phyloP scores from a whole-genome alignment of 2,113 vertebrate species.

The Eidolon helvum region DNA sequence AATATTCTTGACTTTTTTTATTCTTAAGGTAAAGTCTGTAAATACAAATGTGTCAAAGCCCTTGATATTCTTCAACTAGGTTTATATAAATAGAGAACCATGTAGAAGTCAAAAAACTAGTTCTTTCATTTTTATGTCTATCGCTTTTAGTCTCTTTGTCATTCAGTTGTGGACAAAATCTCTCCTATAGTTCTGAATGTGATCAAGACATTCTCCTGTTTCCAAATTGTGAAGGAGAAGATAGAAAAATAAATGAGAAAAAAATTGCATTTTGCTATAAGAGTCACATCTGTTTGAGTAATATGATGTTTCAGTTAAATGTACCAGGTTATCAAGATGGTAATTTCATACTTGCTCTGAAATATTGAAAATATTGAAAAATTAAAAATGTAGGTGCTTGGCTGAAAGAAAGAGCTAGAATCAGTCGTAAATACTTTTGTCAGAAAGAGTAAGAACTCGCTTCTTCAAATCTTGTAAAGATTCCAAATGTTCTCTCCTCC shows the following conservation, averaged over 20 bases:
- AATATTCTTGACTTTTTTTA: neutral
- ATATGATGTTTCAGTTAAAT: slow-evolving; percentile 17
- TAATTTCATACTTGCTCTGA: slow-evolving; percentile 52
- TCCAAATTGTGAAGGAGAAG: neutral
- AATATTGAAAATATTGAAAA: slow-evolving; percentile 69
- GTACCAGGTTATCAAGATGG: slow-evolving; percentile 13
- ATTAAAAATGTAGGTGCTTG: slow-evolving; percentile 72
- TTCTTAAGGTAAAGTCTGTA: neutral
- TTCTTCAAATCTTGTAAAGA: slow-evolving; percentile 66
- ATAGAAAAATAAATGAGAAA: neutral
- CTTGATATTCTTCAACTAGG: neutral
- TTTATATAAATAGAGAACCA: neutral
- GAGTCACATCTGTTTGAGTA: neutral
- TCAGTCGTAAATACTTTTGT: slow-evolving; percentile 80
- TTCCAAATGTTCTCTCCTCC: slow-evolving; percentile 77
- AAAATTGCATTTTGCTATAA: neutral
- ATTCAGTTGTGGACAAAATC: neutral
- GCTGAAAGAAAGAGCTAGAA: slow-evolving; percentile 75
- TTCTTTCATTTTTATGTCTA: neutral
- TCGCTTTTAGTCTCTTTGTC: neutral
- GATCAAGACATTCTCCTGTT: neutral
- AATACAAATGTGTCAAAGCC: neutral
- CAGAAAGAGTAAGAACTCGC: slow-evolving; percentile 73
- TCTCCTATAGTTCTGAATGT: neutral
- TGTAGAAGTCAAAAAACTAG: neutral